Percentiles rank a stretch among this genome's conserved stretches.
These are phyloP conservation scores for Xiphorhynchus elegans DNA, from an alignment of 2,113 vertebrate genomes.

Conservation along the genomic window DNA sequence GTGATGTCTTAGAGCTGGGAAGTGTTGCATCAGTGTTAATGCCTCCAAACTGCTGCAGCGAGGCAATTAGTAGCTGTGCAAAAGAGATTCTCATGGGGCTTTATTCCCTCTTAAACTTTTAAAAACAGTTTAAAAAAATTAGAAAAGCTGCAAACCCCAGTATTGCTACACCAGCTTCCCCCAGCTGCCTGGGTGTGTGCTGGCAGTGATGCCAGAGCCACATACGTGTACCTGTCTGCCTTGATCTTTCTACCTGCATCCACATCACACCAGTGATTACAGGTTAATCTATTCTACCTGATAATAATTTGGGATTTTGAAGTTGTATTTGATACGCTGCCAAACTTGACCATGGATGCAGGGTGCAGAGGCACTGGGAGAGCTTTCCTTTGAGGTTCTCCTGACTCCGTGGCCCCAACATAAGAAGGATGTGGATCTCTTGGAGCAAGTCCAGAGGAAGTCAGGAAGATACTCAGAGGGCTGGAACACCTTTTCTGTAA, in stretches of 20 bases:
- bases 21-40: neutral
- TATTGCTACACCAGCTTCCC: neutral
- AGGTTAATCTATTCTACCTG: neutral
- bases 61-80: neutral
- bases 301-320: neutral
- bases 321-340: rapidly evolving
- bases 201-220: neutral
- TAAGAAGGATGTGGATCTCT: neutral
- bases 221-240: neutral
- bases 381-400: neutral
- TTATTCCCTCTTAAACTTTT: neutral
- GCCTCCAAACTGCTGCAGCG: neutral
- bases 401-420: neutral
- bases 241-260: neutral
- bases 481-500: neutral
- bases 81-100: neutral
- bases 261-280: neutral
- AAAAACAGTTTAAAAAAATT: neutral
- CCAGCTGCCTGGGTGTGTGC: neutral
- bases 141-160: neutral
- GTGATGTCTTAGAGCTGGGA: neutral
- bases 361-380: neutral
- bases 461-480: neutral
- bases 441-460: neutral
- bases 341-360: neutral